Conservation (phyloP, 2,888 invertebrate genomes). For the Asteroscopus sphinx region DNA sequence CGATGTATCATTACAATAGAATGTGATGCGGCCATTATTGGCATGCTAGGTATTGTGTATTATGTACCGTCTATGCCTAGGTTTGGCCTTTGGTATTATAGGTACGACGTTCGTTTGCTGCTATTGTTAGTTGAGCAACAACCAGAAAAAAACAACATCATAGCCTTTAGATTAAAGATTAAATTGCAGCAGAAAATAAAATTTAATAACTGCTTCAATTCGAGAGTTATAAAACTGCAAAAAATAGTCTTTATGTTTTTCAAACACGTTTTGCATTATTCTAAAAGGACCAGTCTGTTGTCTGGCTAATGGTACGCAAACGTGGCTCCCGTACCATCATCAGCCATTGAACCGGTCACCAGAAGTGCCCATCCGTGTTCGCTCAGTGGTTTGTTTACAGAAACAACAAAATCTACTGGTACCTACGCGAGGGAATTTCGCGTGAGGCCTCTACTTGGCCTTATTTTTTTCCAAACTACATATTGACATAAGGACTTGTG, state of each 20-base stretch:
- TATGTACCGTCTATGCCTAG: slow-evolving; percentile 73
- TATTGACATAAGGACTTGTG: slow-evolving; percentile 77
- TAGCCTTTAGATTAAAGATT: slow-evolving; percentile 66
- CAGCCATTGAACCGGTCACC: slow-evolving; percentile 76
- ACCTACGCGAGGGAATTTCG: slow-evolving; percentile 78
- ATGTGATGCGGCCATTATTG: slow-evolving; percentile 71
- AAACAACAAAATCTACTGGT: slow-evolving; percentile 82
- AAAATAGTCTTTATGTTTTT: slow-evolving; percentile 59
- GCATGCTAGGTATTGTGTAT: slow-evolving; percentile 72
- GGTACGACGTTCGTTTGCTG: slow-evolving; percentile 73
- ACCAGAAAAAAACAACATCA: slow-evolving; percentile 62
- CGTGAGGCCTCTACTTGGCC: slow-evolving; percentile 78
- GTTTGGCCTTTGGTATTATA: slow-evolving; percentile 71
- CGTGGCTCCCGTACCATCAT: slow-evolving; percentile 75
- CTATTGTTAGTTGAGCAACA: slow-evolving; percentile 73
- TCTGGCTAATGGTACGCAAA: slow-evolving; percentile 58
- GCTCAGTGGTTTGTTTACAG: slow-evolving; percentile 77
- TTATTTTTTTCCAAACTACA: slow-evolving; percentile 74
- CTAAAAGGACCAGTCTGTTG: slow-evolving; percentile 59
- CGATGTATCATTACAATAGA: slow-evolving; percentile 73
- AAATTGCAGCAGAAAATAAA: slow-evolving; percentile 67
- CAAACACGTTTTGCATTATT: slow-evolving; percentile 65
- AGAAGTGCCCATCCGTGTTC: slow-evolving; percentile 84
- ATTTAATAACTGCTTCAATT: slow-evolving; percentile 62
- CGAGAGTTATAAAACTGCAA: slow-evolving; percentile 63